Base-by-base conservation (phyloP, 2,797 vertebrate genomes). In the Artibeus lituratus region DNA sequence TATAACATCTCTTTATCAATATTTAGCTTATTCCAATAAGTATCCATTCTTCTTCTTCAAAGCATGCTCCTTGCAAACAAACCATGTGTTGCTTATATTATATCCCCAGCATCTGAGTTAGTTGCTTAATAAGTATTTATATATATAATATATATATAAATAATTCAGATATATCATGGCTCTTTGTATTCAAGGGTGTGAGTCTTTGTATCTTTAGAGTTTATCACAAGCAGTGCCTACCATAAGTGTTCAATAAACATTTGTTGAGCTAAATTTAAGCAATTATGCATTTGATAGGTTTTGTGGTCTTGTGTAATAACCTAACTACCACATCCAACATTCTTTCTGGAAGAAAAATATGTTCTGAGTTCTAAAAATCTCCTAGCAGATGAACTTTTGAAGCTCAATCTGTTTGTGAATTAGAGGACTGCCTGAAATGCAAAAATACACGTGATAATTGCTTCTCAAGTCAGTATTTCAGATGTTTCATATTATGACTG, bases 401-500 rank as follows among this genome's bases (percentile, higher is more conserved):
- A 78, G 67, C 44, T 84, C 35, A 89, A 74, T 95, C 49, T 96
- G 42, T 80, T 86, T 90, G 32, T 81, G 70, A 90, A 42, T 62
- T 91, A 81, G 35, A 77, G 8, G 21, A 91, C 15, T 93, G 51
- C 16, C 29, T 59, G 67, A 24, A 92, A 72, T 90, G 35, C 37
- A 92, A 90, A 96, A 95, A 57, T 87, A 55, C n/a, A 73, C 70
- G 59, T 85, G 65, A 92, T 84, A 86, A 87, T 88, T 53, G 22
- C 32, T 84, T 87, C 93, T 53, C 35, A 77, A 93, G 39, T 91
- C 65, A 88, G n/a, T 47, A 93, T 94, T 72, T 95, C 67, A 81
- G 37, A 77, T 92, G 39, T 57, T 67, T 42, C 7, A 15, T 85
- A 84, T 83, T 87, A 88, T 72, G 29, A 85, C 21, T 78, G 37